phyloP scores from a whole-genome alignment of 2,113 vertebrate species.

The Dinomys branickii region DNA sequence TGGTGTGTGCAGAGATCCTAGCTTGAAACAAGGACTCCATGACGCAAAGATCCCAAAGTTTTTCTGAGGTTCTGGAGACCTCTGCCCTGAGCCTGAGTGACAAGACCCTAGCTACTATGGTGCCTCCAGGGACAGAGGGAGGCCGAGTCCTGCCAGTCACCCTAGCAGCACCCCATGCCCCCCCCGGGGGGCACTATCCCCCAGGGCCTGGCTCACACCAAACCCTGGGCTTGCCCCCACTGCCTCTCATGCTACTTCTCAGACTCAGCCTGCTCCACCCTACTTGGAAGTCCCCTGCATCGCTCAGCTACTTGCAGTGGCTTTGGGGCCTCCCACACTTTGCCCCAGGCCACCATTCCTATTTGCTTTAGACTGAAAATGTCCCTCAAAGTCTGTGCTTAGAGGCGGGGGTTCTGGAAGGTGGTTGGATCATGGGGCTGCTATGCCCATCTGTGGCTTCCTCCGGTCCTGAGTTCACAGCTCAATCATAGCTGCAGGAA shows the following conservation, averaged over 20 bases:
- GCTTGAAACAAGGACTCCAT: not conserved
- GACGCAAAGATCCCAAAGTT: not conserved
- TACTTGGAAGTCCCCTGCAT: not conserved
- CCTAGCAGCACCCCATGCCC: not conserved
- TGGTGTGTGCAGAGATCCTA: not conserved
- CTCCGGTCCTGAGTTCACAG: not conserved
- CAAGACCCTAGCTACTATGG: not conserved
- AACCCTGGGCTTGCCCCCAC: too few relatives aligned
- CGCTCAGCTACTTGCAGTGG: not conserved
- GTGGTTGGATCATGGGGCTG: not conserved
- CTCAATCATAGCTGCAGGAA: not conserved
- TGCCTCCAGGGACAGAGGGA: not conserved
- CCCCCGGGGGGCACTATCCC: not conserved
- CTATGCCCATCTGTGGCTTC: too few relatives aligned
- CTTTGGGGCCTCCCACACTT: not conserved
- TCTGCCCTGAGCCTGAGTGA: not conserved
- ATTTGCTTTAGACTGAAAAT: not conserved
- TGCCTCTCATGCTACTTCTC: not conserved
- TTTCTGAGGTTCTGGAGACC: not conserved
- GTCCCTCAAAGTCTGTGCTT: not conserved
- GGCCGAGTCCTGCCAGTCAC: not conserved
- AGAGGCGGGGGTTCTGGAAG: not conserved
- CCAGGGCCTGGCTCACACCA: not conserved
- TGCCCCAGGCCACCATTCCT: not conserved
- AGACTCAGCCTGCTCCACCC: not conserved